Evolutionary conservation across 2,113 vertebrate species (phyloP).

Genomic region (Stegastes partitus): DNA sequence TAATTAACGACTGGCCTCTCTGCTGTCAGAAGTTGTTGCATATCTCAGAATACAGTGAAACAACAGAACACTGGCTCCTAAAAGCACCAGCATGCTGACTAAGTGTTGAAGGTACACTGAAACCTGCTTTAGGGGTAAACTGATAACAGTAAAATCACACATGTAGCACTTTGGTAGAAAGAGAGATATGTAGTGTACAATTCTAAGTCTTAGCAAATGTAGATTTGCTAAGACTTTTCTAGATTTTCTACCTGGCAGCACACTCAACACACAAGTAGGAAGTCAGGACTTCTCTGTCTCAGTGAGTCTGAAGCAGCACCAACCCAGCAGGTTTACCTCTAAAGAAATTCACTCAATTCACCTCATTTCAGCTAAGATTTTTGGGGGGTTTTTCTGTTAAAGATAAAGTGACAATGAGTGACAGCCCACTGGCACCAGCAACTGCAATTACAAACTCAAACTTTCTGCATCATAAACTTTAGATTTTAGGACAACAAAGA

Average conservation of each 20-base stretch:
- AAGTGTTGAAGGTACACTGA: neutral
- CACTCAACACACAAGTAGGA: neutral
- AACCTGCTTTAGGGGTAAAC: neutral
- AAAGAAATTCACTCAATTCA: neutral
- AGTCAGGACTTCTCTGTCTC: neutral
- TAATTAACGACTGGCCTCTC: neutral
- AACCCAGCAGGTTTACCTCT: neutral
- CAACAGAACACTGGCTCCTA: neutral
- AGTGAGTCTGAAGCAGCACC: neutral
- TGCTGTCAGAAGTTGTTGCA: too few species aligned
- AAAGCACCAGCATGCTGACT: neutral
- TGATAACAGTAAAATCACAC: neutral
- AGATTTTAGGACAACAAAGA: neutral
- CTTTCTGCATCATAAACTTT: neutral
- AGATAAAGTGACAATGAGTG: too few species aligned
- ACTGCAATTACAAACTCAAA: too few species aligned
- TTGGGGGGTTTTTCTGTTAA: too few species aligned
- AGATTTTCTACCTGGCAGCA: neutral
- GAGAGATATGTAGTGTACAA: neutral
- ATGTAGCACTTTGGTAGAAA: neutral
- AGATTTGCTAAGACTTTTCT: neutral
- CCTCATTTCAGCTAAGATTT: neutral
- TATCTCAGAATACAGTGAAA: neutral
- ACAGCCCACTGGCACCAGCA: too few species aligned
- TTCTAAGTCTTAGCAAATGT: neutral